Conservation (phyloP, 2,113 vertebrate genomes). For the Casuarius casuarius region DNA sequence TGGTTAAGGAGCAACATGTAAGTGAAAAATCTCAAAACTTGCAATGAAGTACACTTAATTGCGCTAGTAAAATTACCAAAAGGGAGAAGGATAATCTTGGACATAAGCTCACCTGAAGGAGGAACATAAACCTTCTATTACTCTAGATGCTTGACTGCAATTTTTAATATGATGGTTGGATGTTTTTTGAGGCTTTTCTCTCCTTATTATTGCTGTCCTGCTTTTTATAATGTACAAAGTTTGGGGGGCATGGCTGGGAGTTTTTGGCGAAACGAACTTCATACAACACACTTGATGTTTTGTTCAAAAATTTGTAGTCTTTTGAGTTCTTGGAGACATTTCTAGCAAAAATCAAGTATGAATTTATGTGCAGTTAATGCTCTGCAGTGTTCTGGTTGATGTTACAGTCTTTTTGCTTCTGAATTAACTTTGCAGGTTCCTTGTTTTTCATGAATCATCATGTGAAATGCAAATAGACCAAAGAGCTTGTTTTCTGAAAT, state of each 20-base stretch:
- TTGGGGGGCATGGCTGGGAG: background rate
- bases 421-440: background rate
- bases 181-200: background rate
- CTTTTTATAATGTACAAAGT: background rate
- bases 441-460: background rate
- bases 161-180: background rate
- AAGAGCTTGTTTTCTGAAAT: background rate
- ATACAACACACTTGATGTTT: background rate
- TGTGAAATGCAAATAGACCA: background rate
- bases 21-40: background rate
- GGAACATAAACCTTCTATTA: background rate
- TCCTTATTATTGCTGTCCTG: background rate
- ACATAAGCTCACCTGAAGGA: background rate
- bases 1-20: fast-evolving
- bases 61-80: background rate
- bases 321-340: background rate
- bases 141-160: background rate
- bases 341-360: background rate
- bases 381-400: background rate
- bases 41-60: background rate
- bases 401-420: background rate
- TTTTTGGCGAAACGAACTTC: background rate
- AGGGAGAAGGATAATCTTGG: background rate
- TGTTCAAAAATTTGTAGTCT: background rate
- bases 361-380: background rate